A percentile compares a stretch with the other conserved stretches of the same genome.
Evolutionary conservation across 37 sponge, comb jelly and placozoan species (phyloP).

Genomic region (Aplysina aerophoba): DNA sequence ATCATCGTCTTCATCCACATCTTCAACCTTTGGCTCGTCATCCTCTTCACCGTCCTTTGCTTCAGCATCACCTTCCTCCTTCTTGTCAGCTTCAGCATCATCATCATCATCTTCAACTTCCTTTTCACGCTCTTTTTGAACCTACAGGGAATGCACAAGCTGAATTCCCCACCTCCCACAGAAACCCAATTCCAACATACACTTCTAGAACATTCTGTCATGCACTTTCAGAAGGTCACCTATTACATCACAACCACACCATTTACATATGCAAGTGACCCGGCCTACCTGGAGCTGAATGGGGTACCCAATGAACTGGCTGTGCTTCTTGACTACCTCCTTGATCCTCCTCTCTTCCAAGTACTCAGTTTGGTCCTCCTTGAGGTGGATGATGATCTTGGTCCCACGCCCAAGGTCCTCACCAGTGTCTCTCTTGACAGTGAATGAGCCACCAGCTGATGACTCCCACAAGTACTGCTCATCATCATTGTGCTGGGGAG

Average conservation of each 20-base stretch:
- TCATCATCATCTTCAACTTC: slow-evolving; percentile 95
- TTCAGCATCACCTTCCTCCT: slow-evolving; percentile 66
- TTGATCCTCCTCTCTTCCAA: slow-evolving; percentile 93
- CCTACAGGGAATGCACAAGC: slow-evolving; percentile 44
- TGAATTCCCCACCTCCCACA: too few species aligned
- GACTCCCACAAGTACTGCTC: slow-evolving; percentile 99
- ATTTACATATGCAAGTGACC: too few species aligned
- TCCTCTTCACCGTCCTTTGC: slow-evolving; percentile 42
- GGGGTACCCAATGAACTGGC: slow-evolving; percentile 99
- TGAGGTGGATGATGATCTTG: slow-evolving; percentile 81
- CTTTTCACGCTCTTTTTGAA: slow-evolving; percentile 94
- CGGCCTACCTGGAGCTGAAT: slow-evolving; percentile 82
- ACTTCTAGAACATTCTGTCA: not conserved
- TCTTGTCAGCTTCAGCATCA: slow-evolving; percentile 79
- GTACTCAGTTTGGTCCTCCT: slow-evolving; percentile 97
- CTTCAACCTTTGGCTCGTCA: slow-evolving; percentile 62
- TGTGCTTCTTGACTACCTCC: slow-evolving; percentile 98
- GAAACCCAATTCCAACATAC: too few species aligned
- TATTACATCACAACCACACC: not conserved
- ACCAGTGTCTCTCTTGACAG: slow-evolving; percentile 73
- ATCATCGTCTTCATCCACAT: slow-evolving; percentile 68
- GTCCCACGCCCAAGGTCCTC: slow-evolving; percentile 92
- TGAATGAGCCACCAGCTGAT: slow-evolving; percentile 97
- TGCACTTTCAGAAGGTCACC: not conserved
- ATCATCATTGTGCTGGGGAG: slow-evolving; percentile 91